Evolutionary conservation across 2,113 vertebrate species (phyloP), one percentile per base, ranked within the genome.

Genomic region (Sturnus vulgaris): DNA sequence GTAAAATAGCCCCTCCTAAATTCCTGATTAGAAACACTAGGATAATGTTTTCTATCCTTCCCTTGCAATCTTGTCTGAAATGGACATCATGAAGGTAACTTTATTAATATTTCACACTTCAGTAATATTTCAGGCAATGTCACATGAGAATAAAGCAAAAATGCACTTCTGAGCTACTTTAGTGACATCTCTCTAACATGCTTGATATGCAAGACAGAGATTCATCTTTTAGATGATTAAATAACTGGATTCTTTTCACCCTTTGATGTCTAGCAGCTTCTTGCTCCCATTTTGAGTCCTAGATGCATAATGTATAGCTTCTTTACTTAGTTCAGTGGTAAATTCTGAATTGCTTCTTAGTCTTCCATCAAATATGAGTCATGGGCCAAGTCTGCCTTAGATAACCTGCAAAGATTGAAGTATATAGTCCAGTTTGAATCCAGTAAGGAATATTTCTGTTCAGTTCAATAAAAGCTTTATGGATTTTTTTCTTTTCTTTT

Each of bases 41-140:
- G 27, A 50, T 75, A 66, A 63, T 53, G 8, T 16, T 85, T 85
- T 87, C 63, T 47, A 44, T 23, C 22, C 13, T 33, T 73, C 10
- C 64, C 47, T 64, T 75, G 25, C 25, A 69, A 18, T 69, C 44
- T 40, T 73, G 9, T 42, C 76, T 53, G 10, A 93, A 96, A 88
- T 55, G 37, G 60, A 69, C 66, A 72, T 90, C 7, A 40, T 81
- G 79, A 89, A 81, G 47, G 20, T 57, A 87, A 44, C 14, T 57
- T 90, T 11, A 57, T 90, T 39, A 92, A 65, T 84, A 78, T 83
- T 95, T 88, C 33, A 90, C 33, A 68, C 4, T 75, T 86, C 31
- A 44, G 65, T 82, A 88, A 90, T 89, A 92, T 95, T 97, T 96
- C 46, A 90, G 52, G 61, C 57, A 90, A 77, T 19, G 20, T 59